Conservation (phyloP, 2,888 invertebrate genomes). For the Opisthograptis luteolata region DNA sequence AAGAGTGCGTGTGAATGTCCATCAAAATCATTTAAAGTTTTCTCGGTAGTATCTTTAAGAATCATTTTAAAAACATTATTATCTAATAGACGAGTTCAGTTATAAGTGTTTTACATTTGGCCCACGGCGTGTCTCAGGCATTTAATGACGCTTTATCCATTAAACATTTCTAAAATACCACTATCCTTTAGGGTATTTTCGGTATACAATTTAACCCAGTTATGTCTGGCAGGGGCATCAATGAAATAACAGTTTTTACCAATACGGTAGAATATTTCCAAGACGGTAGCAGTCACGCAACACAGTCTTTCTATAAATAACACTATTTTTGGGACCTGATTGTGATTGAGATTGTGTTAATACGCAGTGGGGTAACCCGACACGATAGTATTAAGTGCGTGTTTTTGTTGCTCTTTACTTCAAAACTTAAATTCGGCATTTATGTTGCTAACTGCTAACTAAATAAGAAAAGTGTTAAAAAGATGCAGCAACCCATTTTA, state of each 20-base stretch:
- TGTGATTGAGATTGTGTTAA: too few relatives aligned
- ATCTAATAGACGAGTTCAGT: conserved; percentile 45
- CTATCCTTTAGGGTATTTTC: conserved; percentile 42
- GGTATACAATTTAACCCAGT: conserved; percentile 28
- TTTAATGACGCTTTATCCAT: conserved; percentile 50
- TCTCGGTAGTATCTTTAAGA: conserved; percentile 37
- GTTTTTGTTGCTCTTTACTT: too few relatives aligned
- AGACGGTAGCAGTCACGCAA: conserved; percentile 56
- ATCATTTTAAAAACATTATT: conserved; percentile 39
- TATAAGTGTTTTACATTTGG: conserved; percentile 48
- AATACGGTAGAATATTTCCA: conserved; percentile 35
- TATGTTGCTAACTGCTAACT: too few relatives aligned
- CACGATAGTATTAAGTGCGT: too few relatives aligned
- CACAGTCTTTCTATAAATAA: conserved; percentile 25
- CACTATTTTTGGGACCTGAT: conserved; percentile 21
- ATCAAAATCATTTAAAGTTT: conserved; percentile 48
- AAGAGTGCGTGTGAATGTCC: conserved; percentile 41
- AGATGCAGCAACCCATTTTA: too few relatives aligned
- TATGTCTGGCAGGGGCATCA: conserved; percentile 24
- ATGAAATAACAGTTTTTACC: conserved; percentile 40
- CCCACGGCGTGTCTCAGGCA: conserved; percentile 52
- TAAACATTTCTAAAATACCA: conserved; percentile 45
- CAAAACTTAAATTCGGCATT: too few relatives aligned
- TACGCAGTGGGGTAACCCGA: too few relatives aligned
- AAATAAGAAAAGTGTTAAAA: too few relatives aligned